Percentiles rank a stretch among this genome's conserved stretches.
Conservation (phyloP, 2,113 vertebrate genomes). For the Ptilonorhynchus violaceus region DNA sequence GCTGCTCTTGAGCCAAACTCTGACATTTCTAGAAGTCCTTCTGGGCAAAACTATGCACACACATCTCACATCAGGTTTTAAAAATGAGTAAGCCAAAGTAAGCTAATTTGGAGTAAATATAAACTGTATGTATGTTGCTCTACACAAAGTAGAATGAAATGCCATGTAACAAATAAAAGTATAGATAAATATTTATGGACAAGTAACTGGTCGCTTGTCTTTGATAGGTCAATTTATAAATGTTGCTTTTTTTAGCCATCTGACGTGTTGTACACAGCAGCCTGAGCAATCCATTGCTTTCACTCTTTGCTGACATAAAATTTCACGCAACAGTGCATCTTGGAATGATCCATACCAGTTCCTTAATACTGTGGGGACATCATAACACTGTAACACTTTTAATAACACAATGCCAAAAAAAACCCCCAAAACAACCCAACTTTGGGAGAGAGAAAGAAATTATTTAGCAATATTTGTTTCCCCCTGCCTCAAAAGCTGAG, state of each 20-base stretch:
- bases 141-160: constrained; percentile 1
- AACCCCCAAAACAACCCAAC: background rate
- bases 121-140: background rate
- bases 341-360: background rate
- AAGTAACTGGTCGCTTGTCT: background rate
- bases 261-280: background rate
- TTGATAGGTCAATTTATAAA: background rate
- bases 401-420: constrained; percentile 28
- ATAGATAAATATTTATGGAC: background rate
- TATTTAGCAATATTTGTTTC: background rate
- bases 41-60: background rate
- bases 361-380: constrained; percentile 55
- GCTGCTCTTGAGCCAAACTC: constrained; percentile 8
- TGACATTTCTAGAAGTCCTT: background rate
- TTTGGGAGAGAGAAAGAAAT: background rate
- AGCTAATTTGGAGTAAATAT: background rate
- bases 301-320: constrained; percentile 3
- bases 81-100: background rate
- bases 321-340: constrained; percentile 15
- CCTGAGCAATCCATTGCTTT: background rate
- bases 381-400: constrained; percentile 58
- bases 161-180: background rate
- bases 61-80: background rate
- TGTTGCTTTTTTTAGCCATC: background rate
- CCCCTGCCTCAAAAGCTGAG: background rate